These are phyloP conservation scores for Pediacus dermestoides DNA, from an alignment of 2,888 invertebrate species.

Conservation along the genomic window DNA sequence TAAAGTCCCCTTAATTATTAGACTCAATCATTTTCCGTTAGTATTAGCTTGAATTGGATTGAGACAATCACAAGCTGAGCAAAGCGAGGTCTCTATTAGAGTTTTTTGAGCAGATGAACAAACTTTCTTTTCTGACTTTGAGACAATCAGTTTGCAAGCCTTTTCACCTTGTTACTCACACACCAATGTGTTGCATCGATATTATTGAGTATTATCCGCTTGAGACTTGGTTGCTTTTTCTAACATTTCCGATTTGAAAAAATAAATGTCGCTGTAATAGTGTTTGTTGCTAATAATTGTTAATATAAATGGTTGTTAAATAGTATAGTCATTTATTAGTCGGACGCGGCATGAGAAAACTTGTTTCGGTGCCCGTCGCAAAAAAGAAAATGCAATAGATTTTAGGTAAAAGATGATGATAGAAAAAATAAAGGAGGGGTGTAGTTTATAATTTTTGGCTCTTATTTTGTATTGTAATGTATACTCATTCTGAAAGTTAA, in stretches of 20 bases:
- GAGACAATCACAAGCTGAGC: no score
- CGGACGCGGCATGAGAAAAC: not conserved
- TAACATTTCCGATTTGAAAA: constrained; percentile 20
- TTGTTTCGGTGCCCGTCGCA: not conserved
- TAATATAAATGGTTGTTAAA: constrained; percentile 46
- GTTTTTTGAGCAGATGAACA: no score
- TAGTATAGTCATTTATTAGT: constrained; percentile 30
- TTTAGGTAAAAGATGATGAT: constrained; percentile 2
- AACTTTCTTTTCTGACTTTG: no score
- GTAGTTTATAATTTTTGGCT: constrained; percentile 1
- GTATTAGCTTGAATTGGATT: no score
- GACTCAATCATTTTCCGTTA: no score
- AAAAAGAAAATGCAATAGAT: not conserved
- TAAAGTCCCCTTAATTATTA: no score
- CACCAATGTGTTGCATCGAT: no score
- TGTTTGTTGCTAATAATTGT: constrained; percentile 44
- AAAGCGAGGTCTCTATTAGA: no score
- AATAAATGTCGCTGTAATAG: constrained; percentile 38
- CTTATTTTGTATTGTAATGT: not conserved
- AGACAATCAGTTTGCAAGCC: no score
- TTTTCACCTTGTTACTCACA: no score
- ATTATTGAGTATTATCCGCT: constrained; percentile 1
- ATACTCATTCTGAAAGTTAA: no score
- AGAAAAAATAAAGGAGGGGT: not conserved
- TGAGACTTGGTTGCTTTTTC: constrained; percentile 11